phyloP scores from a whole-genome alignment of 2,888 invertebrate species.

The Monochamus alternatus region DNA sequence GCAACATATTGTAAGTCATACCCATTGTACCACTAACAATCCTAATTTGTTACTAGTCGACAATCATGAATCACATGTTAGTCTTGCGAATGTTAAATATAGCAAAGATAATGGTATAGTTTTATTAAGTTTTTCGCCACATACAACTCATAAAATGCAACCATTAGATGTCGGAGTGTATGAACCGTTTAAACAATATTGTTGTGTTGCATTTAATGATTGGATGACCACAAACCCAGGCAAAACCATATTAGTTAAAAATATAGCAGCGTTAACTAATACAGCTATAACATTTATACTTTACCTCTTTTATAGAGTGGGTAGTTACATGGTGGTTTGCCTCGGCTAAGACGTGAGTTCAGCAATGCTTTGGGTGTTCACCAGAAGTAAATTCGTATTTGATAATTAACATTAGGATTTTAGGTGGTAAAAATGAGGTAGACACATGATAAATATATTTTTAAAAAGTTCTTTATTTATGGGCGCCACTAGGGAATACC shows the following conservation, averaged over 20 bases:
- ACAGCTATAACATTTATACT: too few relatives aligned
- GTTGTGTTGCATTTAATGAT: background rate
- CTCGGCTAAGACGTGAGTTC: too few relatives aligned
- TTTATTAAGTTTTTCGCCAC: background rate
- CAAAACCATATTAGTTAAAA: background rate
- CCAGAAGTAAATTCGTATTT: too few relatives aligned
- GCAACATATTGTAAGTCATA: slow-evolving; percentile 42
- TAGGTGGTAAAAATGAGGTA: too few relatives aligned
- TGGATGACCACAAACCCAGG: background rate
- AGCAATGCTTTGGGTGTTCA: too few relatives aligned
- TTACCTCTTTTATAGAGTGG: too few relatives aligned
- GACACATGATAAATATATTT: too few relatives aligned
- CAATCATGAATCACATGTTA: slow-evolving; percentile 2
- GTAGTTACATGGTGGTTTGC: too few relatives aligned
- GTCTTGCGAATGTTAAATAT: background rate
- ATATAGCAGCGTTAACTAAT: background rate
- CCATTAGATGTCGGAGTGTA: background rate
- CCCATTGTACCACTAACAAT: slow-evolving; percentile 18
- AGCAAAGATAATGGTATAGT: background rate
- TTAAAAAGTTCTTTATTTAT: too few relatives aligned
- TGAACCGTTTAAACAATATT: background rate
- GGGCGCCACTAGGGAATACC: too few relatives aligned
- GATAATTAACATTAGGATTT: too few relatives aligned
- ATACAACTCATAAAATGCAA: background rate
- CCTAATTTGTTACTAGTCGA: background rate